Evolutionary conservation across 2,888 invertebrate species (phyloP).

Genomic region (Ditylenchus weischeri): DNA sequence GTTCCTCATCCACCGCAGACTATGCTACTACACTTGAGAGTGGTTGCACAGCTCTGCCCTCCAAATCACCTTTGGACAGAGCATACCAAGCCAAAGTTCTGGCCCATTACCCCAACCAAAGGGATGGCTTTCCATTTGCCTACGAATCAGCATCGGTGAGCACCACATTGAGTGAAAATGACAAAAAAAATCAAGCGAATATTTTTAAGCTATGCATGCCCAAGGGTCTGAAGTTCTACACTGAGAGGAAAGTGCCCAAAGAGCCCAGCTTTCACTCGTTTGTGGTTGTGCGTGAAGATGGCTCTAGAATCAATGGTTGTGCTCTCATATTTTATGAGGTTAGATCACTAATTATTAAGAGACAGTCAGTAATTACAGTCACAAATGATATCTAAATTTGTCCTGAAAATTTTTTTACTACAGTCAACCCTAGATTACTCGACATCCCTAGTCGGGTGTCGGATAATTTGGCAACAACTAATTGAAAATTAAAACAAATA

Average conservation of each 20-base stretch:
- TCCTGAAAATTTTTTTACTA: no score
- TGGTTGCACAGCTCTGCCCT: neutral
- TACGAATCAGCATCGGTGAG: conserved; percentile 90
- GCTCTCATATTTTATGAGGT: conserved; percentile 90
- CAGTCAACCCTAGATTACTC: no score
- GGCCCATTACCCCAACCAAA: conserved; percentile 88
- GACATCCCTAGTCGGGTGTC: no score
- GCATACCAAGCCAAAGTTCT: conserved; percentile 89
- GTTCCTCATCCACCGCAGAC: conserved; percentile 13
- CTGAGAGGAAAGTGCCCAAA: conserved; percentile 76
- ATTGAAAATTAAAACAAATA: no score
- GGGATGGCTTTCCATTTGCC: conserved; percentile 64
- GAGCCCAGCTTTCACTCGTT: conserved; percentile 78
- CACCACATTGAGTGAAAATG: neutral
- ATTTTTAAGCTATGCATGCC: conserved; percentile 80
- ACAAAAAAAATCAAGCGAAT: neutral
- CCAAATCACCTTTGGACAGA: conserved; percentile 82
- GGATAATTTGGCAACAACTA: no score
- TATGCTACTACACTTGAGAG: neutral
- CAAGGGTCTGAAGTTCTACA: conserved; percentile 86
- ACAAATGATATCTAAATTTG: no score
- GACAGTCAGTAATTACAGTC: neutral
- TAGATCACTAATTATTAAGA: neutral
- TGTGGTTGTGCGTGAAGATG: conserved; percentile 93
- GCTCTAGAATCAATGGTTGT: conserved; percentile 86